A percentile compares a stretch with the other conserved stretches of the same genome.
Conservation (phyloP, 2,888 invertebrate genomes). For the Hypercompe scribonia region DNA sequence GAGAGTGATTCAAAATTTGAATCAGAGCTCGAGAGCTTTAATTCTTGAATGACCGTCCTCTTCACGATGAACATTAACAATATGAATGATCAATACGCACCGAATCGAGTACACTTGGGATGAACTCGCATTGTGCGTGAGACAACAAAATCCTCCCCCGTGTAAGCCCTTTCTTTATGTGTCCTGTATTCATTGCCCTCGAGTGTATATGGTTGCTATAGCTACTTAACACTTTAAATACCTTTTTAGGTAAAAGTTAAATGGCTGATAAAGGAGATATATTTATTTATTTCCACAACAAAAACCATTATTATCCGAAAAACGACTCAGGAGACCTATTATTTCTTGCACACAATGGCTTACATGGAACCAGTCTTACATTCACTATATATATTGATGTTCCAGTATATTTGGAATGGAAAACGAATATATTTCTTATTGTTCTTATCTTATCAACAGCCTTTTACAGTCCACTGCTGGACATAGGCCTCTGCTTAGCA, state of each 20-base stretch:
- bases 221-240: neutral
- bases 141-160: neutral
- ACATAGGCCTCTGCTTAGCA: too few relatives aligned
- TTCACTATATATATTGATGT: neutral
- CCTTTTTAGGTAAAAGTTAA: neutral
- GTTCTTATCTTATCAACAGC: too few relatives aligned
- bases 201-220: neutral
- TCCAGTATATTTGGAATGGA: neutral
- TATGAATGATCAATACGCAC: neutral
- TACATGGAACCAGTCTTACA: neutral
- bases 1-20: too few relatives aligned
- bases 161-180: neutral
- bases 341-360: neutral
- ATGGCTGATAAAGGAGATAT: neutral
- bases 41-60: too few relatives aligned
- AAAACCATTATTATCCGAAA: neutral
- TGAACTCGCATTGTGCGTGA: neutral
- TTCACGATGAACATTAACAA: too few relatives aligned
- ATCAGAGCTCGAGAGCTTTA: too few relatives aligned
- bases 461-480: too few relatives aligned
- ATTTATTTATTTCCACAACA: neutral
- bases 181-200: neutral
- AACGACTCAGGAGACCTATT: neutral
- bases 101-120: neutral
- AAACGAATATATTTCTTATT: neutral